Evolutionary conservation across 2,797 vertebrate genomes (phyloP).

Genomic region (Ptychadena robeensis): DNA sequence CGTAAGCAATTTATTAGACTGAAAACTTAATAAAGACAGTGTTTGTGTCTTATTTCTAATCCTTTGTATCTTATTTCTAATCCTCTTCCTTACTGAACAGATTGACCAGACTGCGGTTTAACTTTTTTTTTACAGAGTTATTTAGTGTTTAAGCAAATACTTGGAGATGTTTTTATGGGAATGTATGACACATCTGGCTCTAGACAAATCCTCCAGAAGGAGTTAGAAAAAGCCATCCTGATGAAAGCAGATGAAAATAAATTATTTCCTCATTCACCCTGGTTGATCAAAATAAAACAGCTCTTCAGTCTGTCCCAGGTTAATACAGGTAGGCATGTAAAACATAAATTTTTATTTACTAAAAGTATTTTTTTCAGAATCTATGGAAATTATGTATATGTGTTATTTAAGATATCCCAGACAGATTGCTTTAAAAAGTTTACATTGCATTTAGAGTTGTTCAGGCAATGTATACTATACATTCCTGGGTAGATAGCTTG

Average conservation of each 20-base stretch:
- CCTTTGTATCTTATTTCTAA: background rate
- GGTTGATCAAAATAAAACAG: constrained; percentile 60
- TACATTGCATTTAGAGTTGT: background rate
- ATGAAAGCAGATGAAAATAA: constrained; percentile 54
- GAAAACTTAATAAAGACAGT: background rate
- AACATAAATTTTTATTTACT: background rate
- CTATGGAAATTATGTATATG: background rate
- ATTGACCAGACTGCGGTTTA: background rate
- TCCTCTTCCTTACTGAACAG: too few species aligned
- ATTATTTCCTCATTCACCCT: constrained; percentile 57
- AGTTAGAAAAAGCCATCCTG: constrained; percentile 56
- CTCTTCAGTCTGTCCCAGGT: constrained; percentile 48
- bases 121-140: constrained; percentile 38
- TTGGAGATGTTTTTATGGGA: constrained; percentile 58
- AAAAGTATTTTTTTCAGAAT: background rate
- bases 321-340: constrained; percentile 36
- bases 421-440: background rate
- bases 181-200: constrained; percentile 42
- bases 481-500: too few species aligned
- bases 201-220: constrained; percentile 40
- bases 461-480: background rate
- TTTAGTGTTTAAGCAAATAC: constrained; percentile 54
- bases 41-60: background rate
- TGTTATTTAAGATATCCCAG: background rate
- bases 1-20: background rate